A percentile compares a stretch with the other conserved stretches of the same genome.
Evolutionary conservation across 2,888 invertebrate species (phyloP).

Genomic region (Eustalomyia histrio): DNA sequence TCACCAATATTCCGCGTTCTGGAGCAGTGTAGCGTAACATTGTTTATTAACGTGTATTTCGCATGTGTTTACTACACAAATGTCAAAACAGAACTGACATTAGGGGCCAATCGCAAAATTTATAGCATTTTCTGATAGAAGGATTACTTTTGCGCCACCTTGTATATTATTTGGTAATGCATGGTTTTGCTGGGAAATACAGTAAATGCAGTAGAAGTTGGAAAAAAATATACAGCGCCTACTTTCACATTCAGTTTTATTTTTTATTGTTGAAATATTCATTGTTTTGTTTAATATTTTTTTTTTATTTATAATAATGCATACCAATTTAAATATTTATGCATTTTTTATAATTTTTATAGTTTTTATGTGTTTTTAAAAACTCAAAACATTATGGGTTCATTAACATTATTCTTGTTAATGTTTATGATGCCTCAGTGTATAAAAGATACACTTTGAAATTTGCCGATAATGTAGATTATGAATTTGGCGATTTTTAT

Average conservation of each 20-base stretch:
- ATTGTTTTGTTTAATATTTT: neutral
- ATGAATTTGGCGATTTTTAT: slow-evolving; percentile 7
- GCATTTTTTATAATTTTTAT: slow-evolving; percentile 64
- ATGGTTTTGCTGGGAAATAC: no score
- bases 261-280: neutral
- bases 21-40: no score
- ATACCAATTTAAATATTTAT: slow-evolving; percentile 62
- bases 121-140: no score
- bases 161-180: no score
- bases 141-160: no score
- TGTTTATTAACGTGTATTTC: no score
- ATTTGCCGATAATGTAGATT: slow-evolving; percentile 24
- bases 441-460: slow-evolving; percentile 45
- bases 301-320: slow-evolving; percentile 20
- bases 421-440: neutral
- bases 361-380: slow-evolving; percentile 59
- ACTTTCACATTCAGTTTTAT: slow-evolving; percentile 44
- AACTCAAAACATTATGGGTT: slow-evolving; percentile 55
- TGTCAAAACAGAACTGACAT: no score
- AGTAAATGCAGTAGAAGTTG: no score
- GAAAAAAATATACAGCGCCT: slow-evolving; percentile 19
- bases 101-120: no score
- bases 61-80: no score
- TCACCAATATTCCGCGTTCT: no score
- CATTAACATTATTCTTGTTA: slow-evolving; percentile 33